These are phyloP conservation scores for Drosophila biarmipes DNA, from an alignment of 1,140 invertebrate species.

Conservation along the genomic window DNA sequence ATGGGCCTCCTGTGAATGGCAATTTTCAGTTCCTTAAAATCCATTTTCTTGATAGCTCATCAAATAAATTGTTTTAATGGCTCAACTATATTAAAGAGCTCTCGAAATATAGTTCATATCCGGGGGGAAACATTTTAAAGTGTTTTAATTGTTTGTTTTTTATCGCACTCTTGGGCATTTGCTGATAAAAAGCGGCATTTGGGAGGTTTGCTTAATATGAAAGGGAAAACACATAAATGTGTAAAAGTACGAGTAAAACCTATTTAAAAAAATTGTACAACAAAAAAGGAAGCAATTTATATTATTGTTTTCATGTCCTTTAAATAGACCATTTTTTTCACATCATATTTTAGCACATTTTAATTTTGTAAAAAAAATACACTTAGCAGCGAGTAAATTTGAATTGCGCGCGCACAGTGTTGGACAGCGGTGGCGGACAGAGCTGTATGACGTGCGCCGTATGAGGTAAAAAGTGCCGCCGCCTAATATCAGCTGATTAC, in stretches of 20 bases:
- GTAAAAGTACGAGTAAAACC: no score
- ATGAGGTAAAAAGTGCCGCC: constrained; percentile 31
- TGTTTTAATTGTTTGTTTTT: background rate
- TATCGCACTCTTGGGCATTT: no score
- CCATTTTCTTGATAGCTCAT: background rate
- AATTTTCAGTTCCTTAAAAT: background rate
- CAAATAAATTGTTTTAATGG: background rate
- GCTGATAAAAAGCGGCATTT: no score
- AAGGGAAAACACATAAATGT: no score
- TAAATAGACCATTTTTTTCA: no score
- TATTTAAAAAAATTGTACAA: background rate
- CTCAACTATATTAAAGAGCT: no score
- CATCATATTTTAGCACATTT: no score
- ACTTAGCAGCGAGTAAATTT: constrained; percentile 13
- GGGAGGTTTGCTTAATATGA: no score
- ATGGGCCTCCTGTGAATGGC: background rate
- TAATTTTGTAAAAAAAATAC: background rate
- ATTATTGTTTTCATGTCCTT: no score
- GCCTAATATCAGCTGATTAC: constrained; percentile 2
- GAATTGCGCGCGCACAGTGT: constrained; percentile 59
- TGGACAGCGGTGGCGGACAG: constrained; percentile 22
- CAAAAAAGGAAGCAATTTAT: no score
- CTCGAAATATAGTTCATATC: no score
- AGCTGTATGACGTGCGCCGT: constrained; percentile 17
- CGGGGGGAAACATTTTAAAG: background rate